Percentiles rank a stretch among this genome's conserved stretches.
phyloP scores from a whole-genome alignment of 2,888 invertebrate species.

The Cyclophora punctaria region DNA sequence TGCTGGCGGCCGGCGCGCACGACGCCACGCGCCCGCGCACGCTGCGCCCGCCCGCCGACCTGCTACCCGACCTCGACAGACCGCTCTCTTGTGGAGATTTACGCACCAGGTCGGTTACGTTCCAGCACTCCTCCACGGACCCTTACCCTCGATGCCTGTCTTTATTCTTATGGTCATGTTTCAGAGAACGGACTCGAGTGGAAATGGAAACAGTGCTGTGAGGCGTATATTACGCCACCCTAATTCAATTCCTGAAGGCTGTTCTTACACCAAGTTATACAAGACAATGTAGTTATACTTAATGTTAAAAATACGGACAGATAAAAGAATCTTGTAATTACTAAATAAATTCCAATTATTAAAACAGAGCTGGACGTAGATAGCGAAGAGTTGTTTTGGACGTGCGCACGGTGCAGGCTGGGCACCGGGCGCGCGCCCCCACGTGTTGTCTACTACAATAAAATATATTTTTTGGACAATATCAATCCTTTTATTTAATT shows the following conservation, averaged over 20 bases:
- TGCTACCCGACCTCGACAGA: conserved; percentile 65
- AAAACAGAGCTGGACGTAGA: conserved; percentile 73
- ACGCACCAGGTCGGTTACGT: conserved; percentile 45
- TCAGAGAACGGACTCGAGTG: conserved; percentile 79
- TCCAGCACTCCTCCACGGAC: too few relatives aligned
- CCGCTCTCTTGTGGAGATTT: conserved; percentile 68
- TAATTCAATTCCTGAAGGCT: conserved; percentile 75
- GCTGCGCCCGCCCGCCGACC: conserved; percentile 54
- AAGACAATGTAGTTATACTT: conserved; percentile 74
- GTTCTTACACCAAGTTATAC: conserved; percentile 76
- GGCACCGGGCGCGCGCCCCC: conserved; percentile 67
- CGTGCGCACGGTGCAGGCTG: conserved; percentile 70
- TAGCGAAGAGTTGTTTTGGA: conserved; percentile 72
- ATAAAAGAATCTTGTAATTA: conserved; percentile 75
- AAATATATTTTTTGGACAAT: conserved; percentile 76
- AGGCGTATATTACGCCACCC: conserved; percentile 73
- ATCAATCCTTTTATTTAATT: conserved; percentile 27
- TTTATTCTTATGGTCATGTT: conserved; percentile 19
- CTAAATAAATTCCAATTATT: conserved; percentile 77
- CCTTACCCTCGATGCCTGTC: too few relatives aligned
- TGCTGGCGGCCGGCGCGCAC: conserved; percentile 70
- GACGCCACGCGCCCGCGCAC: conserved; percentile 73
- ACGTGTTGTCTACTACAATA: conserved; percentile 74
- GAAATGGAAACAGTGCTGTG: conserved; percentile 96
- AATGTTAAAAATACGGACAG: conserved; percentile 71